Evolutionary conservation across 2,888 invertebrate genomes (phyloP).

Genomic region (Oxycera nigricornis): DNA sequence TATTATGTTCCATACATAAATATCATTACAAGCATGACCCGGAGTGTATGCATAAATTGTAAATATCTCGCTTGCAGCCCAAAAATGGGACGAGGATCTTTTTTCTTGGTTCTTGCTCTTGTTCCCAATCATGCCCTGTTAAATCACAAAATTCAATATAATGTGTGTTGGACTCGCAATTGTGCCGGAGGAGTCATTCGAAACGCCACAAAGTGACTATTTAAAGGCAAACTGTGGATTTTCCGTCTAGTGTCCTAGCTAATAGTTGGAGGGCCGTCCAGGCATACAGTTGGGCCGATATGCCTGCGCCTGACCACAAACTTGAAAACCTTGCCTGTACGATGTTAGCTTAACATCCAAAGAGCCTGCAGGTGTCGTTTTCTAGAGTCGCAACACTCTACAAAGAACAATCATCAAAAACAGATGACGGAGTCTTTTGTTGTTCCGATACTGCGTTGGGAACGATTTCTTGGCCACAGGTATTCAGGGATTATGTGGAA

Average conservation of each 20-base stretch:
- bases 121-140: slow-evolving; percentile 7
- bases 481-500: not conserved
- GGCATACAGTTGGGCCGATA: not conserved
- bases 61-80: slow-evolving; percentile 28
- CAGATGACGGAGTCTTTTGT: slow-evolving; percentile 38
- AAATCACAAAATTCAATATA: slow-evolving; percentile 38
- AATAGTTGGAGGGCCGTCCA: slow-evolving; percentile 3
- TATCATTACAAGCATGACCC: slow-evolving; percentile 39
- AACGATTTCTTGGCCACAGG: not conserved
- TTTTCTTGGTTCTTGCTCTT: not conserved
- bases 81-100: slow-evolving; percentile 5
- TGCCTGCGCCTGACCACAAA: slow-evolving; percentile 8
- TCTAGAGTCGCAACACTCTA: slow-evolving; percentile 21
- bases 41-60: slow-evolving; percentile 39
- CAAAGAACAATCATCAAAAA: slow-evolving; percentile 40
- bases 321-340: too few relatives aligned
- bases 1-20: slow-evolving; percentile 43
- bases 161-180: not conserved
- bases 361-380: slow-evolving; percentile 34
- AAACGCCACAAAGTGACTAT: slow-evolving; percentile 7
- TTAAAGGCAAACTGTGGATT: slow-evolving; percentile 17
- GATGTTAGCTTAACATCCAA: slow-evolving; percentile 25
- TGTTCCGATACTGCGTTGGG: not conserved
- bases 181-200: not conserved
- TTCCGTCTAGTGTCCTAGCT: slow-evolving; percentile 6